Evolutionary conservation across 2,113 vertebrate species (phyloP), one percentile per base, ranked within the genome.

Genomic region (Campylomormyrus tamandua): DNA sequence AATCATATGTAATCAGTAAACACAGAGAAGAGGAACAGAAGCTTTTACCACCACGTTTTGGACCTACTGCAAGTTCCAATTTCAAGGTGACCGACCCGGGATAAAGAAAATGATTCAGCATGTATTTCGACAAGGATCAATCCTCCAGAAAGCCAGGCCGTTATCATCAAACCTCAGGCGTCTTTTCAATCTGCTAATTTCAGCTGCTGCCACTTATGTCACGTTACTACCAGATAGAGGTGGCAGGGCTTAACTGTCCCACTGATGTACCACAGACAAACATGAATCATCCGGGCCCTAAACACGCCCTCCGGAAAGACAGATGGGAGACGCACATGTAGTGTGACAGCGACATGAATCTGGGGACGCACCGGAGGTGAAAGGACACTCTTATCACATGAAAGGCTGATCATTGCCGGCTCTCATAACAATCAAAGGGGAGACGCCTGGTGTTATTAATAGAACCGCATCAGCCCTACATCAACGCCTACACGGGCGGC

Each of bases 91-190:
- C 49, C 27, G n/a, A 39, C 24, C n/a, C 19, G 45, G 35, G 45
- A 86, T 17, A 50, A 86, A 86, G 46, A 27, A 86, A 49, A 49
- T 86, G 83, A 86, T 50, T 86, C 83, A 86, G 83, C 83, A 48
- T 50, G n/a, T 86, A 48, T 31, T 86, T 45, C 8, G 24, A 19
- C 46, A 5, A 50, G 48, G 42, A 86, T n/a, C 45, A 27, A n/a
- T 27, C 3, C 74, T 39, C 15, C 15, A n/a, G 15, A 19, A 19
- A 27, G 5, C 74, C 31, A 7, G 74, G 11, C 74, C 74, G 13
- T 15, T 80, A 42, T 42, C 31, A 39, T n/a, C 35, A 13, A 42
- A 42, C 74, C 35, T 19, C 74, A 19, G 74, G 74, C 15, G 15
- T 42, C 31, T 42, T 42, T 39, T 80, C 35, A 17, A 17, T 42